These are phyloP conservation scores for Tetragonisca angustula DNA, from an alignment of 2,888 invertebrate genomes.

Conservation along the genomic window DNA sequence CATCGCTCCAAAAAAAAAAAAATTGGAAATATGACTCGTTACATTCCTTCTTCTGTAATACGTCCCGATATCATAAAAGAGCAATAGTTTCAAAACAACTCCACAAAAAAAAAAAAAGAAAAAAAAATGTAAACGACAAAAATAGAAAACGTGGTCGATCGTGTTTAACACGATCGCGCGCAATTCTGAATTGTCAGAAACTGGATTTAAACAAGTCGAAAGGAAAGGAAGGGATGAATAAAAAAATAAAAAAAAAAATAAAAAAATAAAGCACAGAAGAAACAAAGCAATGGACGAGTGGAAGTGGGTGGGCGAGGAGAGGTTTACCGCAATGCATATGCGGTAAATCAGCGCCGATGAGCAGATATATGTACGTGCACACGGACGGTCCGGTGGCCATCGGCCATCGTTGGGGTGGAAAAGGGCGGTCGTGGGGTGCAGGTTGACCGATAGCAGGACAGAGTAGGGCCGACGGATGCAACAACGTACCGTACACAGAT, in stretches of 20 bases:
- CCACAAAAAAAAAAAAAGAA: no score
- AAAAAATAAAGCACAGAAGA: not conserved
- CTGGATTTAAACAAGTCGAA: not conserved
- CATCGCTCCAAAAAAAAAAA: no score
- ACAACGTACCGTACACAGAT: conserved; percentile 65
- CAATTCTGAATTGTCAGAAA: no score
- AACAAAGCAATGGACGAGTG: not conserved
- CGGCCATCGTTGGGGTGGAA: conserved; percentile 62
- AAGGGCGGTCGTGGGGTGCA: conserved; percentile 60
- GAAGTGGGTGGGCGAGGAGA: not conserved
- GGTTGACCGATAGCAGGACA: conserved; percentile 52
- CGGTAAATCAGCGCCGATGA: conserved; percentile 78
- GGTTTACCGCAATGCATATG: conserved; percentile 72
- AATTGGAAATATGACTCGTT: no score
- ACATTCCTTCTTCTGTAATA: no score
- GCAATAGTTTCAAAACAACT: no score
- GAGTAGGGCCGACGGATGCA: conserved; percentile 45
- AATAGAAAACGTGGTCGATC: no score
- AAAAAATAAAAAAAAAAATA: not conserved
- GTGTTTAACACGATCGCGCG: no score
- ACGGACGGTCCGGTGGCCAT: conserved; percentile 63
- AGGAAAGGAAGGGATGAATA: not conserved
- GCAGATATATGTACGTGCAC: conserved; percentile 68
- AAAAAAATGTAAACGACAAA: no score
- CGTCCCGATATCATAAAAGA: no score